A percentile compares a stretch with the other conserved stretches of the same genome.
Conservation (phyloP, 2,888 invertebrate genomes). For the Mantis religiosa region DNA sequence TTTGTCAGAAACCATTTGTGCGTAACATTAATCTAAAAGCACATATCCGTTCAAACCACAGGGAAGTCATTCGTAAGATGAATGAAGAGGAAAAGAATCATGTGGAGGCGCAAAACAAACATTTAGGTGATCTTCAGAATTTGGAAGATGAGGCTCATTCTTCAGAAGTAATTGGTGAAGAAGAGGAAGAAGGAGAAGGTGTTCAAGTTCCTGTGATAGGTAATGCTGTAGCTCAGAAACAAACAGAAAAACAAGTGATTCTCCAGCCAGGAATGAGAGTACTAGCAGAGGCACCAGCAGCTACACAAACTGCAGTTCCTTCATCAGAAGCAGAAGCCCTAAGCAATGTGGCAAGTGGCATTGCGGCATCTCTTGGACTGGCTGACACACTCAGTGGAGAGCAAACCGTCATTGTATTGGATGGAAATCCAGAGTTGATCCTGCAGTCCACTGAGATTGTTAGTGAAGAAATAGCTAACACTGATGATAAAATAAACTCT, state of each 20-base stretch:
- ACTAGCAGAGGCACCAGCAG: slow-evolving; percentile 33
- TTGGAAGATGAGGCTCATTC: slow-evolving; percentile 36
- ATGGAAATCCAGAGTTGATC: slow-evolving; percentile 55
- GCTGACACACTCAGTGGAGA: slow-evolving; percentile 40
- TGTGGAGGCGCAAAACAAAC: slow-evolving; percentile 51
- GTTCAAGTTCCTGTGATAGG: slow-evolving; percentile 34
- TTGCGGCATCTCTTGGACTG: slow-evolving; percentile 54
- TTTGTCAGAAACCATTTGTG: slow-evolving; percentile 70
- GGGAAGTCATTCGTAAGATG: slow-evolving; percentile 53
- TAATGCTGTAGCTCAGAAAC: slow-evolving; percentile 24
- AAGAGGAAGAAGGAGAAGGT: slow-evolving; percentile 14
- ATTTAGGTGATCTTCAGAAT: neutral
- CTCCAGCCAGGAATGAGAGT: slow-evolving; percentile 34
- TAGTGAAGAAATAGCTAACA: slow-evolving; percentile 33
- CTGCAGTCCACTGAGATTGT: slow-evolving; percentile 41
- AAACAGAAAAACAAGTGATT: slow-evolving; percentile 20
- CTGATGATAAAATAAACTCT: slow-evolving; percentile 30
- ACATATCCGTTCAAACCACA: slow-evolving; percentile 65
- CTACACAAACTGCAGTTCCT: slow-evolving; percentile 42
- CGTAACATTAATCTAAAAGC: slow-evolving; percentile 65
- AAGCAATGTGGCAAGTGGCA: slow-evolving; percentile 53
- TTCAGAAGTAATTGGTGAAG: slow-evolving; percentile 29
- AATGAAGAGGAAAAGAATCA: slow-evolving; percentile 51
- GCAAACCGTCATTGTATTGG: slow-evolving; percentile 46
- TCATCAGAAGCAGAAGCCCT: slow-evolving; percentile 55